phyloP scores from a whole-genome alignment of 1,140 invertebrate genomes.

The Camponotus floridanus region DNA sequence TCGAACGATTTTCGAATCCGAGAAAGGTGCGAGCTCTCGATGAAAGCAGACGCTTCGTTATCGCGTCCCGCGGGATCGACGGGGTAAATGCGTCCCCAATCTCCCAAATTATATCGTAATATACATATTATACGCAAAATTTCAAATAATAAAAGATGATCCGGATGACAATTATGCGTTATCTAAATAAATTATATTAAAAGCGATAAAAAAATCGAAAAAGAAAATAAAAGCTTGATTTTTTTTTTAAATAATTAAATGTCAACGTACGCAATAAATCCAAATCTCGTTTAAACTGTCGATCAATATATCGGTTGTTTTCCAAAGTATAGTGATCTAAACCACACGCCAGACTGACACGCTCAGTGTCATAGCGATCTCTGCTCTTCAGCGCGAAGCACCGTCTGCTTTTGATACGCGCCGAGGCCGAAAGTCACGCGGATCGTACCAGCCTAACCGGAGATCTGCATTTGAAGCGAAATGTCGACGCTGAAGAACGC shows the following conservation, averaged over 20 bases:
- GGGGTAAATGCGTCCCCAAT: background rate
- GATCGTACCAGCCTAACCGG: slow-evolving; percentile 24
- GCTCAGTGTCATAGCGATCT: slow-evolving; percentile 26
- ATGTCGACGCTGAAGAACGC: slow-evolving; percentile 59
- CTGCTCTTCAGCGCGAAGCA: slow-evolving; percentile 22
- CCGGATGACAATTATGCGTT: background rate
- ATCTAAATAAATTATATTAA: background rate
- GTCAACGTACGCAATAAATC: background rate
- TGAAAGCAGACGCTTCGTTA: slow-evolving; percentile 55
- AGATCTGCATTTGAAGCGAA: slow-evolving; percentile 58
- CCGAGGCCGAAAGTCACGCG: slow-evolving; percentile 39
- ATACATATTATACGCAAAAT: background rate
- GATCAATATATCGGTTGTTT: slow-evolving; percentile 25
- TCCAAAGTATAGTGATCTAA: slow-evolving; percentile 4
- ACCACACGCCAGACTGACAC: background rate
- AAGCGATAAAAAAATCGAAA: background rate
- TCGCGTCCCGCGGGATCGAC: slow-evolving; percentile 37
- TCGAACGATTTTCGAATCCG: slow-evolving; percentile 36
- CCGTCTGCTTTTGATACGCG: slow-evolving; percentile 57
- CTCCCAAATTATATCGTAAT: background rate
- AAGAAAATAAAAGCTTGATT: background rate
- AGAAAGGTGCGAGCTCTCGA: slow-evolving; percentile 20
- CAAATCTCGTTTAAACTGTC: background rate
- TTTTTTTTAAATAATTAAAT: slow-evolving; percentile 16
- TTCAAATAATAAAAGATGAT: background rate